Evolutionary conservation across 1,140 invertebrate species (phyloP).

Genomic region (Manduca sexta): DNA sequence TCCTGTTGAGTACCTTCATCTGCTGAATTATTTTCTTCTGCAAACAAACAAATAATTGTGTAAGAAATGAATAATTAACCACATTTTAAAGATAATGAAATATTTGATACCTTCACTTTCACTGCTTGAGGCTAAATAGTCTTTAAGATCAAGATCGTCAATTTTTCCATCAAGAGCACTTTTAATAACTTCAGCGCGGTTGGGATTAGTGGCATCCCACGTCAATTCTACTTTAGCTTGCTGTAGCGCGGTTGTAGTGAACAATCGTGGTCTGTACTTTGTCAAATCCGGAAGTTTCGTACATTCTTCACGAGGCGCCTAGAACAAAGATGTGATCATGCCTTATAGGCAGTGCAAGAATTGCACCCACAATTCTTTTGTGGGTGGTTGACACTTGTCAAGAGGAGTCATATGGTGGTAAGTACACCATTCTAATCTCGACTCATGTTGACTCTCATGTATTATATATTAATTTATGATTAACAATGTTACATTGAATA

Average conservation of each 20-base stretch:
- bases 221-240: constrained; percentile 94
- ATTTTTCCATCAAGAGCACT: constrained; percentile 75
- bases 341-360: too few relatives aligned
- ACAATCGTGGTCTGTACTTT: constrained; percentile 89
- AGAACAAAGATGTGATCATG: too few relatives aligned
- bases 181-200: constrained; percentile 79
- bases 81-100: neutral
- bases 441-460: too few relatives aligned
- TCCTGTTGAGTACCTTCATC: constrained; percentile 27
- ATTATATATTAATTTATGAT: too few relatives aligned
- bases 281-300: constrained; percentile 81
- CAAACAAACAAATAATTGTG: neutral
- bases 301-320: constrained; percentile 86
- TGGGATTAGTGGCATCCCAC: constrained; percentile 96
- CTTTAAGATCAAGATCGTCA: constrained; percentile 82
- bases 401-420: too few relatives aligned
- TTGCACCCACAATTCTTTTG: too few relatives aligned
- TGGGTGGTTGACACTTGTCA: too few relatives aligned
- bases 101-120: constrained; percentile 73
- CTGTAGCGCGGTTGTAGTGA: constrained; percentile 92
- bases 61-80: too few relatives aligned
- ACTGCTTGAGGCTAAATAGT: constrained; percentile 85
- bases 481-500: too few relatives aligned
- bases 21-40: constrained; percentile 33
- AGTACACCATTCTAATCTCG: too few relatives aligned